Base-by-base conservation (phyloP, 2,888 invertebrate genomes). In the Neoaliturus tenellus region DNA sequence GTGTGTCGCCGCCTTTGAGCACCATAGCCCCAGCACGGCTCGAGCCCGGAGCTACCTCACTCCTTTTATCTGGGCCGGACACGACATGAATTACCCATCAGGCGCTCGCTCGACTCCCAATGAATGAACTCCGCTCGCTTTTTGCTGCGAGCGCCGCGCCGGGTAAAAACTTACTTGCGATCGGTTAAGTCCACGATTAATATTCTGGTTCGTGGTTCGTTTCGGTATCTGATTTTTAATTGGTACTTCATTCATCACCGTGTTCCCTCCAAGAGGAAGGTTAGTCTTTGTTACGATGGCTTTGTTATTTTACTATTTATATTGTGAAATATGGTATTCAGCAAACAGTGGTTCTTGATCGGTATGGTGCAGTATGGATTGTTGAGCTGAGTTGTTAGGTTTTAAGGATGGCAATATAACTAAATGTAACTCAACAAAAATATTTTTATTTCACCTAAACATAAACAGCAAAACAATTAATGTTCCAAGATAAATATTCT, bases 211-310 rank as follows among this genome's bases (percentile, higher is more conserved):
- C 62, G 62, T 62, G 62, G 28, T 28, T 1, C 62, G 62, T 62
- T 62, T 62, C 62, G 62, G 62, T 62, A 62, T 62, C 62, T 28
- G 62, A 62, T 62, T 25, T 55, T 55, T 62, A 28, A 62, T 62
- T 62, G 62, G 25, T 62, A 31, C 62, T 28, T 12, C 62, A 28
- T 28, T 62, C 62, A 62, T 25, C 62, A 62, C 8, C n/a, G n/a
- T n/a, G 51, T 14, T 51, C 6, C 20, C 51, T 51, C 51, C 51
- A 5, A 23, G 23, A 2, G 55, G n/a, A 14, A 6, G 8, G 55
- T 39, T 12, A n/a, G 55, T 23, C 55, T 23, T 55, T 55, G 55
- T 55, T 55, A 2, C 2, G 55, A 55, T 55, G 55, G 55, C 20
- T 55, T 55, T 55, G 55, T 55, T 55, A 20, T 55, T 55, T 20